Evolutionary conservation across 1,140 invertebrate species (phyloP), one percentile per base, ranked within the genome.

Genomic region (Drosophila tropicalis): DNA sequence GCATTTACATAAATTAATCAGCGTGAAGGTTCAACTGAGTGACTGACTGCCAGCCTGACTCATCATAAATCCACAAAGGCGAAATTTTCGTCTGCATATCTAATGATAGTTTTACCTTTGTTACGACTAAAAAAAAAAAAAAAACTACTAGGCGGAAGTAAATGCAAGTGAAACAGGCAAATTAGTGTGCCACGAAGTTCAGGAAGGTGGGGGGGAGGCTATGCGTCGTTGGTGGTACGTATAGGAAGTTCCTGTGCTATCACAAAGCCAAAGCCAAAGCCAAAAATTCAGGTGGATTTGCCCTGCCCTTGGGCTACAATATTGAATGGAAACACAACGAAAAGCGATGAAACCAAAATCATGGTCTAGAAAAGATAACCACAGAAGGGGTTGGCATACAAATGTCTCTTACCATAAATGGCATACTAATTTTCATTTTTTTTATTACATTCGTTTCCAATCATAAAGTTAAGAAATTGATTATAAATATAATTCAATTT

Each of bases 1-100:
- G 39, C 62, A 55, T 81, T 87, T 79, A 54, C 82, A 76, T 87
- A 68, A 79, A 70, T 73, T 73, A 79, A 73, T 70, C 71, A 79
- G 60, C 62, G 32, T 47, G 6, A 32, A 71, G 44, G 55, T 47
- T 47, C 34, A 32, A 19, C 57, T 13, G 25, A 72, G 62, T 54
- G 71, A 51, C 32, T 19, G 40, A 67, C 44, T 25, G 39, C 62
- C 40, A 25, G 58, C 58, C 62, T 22, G 70, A 71, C 54, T 65
- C 55, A 67, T 72, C 70, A 68, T 36, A 64, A 74, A 70, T 70
- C 54, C 75, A 67, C 75, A 74, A 62, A 77, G 71, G 13, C 17
- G 13, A 29, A 34, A 41, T 44, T 62, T 62, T 36, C 60, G 15
- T 39, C 15, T 60, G 62, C 68, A 47, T 51, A 29, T 51, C 44